Conservation (phyloP, 2,888 invertebrate genomes). For the Ormyrus rosae region DNA sequence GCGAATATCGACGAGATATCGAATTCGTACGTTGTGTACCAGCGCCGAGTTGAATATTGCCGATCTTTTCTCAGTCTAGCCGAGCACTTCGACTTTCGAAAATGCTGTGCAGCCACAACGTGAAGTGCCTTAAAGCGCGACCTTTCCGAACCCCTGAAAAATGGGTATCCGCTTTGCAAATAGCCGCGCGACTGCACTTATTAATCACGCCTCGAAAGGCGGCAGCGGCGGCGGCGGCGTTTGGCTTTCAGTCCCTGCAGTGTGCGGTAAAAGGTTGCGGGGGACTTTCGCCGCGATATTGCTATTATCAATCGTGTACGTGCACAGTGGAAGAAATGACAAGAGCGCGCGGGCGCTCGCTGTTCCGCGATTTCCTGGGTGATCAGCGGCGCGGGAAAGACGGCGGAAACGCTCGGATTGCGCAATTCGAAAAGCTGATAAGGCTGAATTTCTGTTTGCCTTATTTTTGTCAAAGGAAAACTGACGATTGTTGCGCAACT, state of each 20-base stretch:
- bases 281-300: conserved; percentile 23
- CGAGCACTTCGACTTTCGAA: no score
- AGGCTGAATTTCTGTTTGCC: no score
- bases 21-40: no score
- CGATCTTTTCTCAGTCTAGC: no score
- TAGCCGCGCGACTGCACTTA: conserved; percentile 35
- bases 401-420: background rate
- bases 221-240: background rate
- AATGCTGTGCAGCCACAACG: no score
- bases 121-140: no score
- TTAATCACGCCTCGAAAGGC: conserved; percentile 25
- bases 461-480: no score
- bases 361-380: conserved; percentile 2
- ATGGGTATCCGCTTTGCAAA: no score
- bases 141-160: no score
- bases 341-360: background rate
- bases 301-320: conserved; percentile 28
- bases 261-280: conserved; percentile 21
- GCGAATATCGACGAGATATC: no score
- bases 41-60: no score
- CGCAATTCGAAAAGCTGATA: background rate
- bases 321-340: background rate
- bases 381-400: conserved; percentile 29
- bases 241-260: background rate
- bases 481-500: no score